phyloP scores from a whole-genome alignment of 2,888 invertebrate genomes.

The Ophion ventricosus region DNA sequence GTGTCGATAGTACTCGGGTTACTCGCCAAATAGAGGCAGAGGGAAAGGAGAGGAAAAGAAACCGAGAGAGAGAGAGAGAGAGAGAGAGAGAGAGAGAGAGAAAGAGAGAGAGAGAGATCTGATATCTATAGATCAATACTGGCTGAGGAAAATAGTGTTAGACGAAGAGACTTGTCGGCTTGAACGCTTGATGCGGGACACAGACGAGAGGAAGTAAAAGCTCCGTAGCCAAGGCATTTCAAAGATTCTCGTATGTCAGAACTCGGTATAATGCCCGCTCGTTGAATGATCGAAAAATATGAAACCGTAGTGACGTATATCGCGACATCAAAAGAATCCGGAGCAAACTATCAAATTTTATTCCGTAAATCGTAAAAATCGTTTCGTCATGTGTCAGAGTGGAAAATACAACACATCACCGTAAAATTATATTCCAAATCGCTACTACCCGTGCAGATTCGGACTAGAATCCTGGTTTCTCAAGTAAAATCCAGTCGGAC shows the following conservation, averaged over 20 bases:
- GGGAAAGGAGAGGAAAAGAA: neutral
- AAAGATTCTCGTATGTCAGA: conserved; percentile 39
- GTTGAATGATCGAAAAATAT: conserved; percentile 38
- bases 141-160: conserved; percentile 15
- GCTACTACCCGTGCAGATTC: too few species aligned
- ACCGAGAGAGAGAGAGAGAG: conserved; percentile 4
- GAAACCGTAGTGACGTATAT: conserved; percentile 46
- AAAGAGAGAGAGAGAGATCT: conserved; percentile 43
- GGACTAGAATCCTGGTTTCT: too few species aligned
- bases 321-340: conserved; percentile 6
- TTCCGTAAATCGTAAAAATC: conserved; percentile 1
- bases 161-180: conserved; percentile 46
- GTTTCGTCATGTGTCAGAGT: neutral
- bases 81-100: conserved; percentile 4
- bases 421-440: too few species aligned
- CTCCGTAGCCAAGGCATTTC: conserved; percentile 24
- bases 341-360: conserved; percentile 17
- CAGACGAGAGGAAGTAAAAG: conserved; percentile 28
- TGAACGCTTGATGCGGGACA: conserved; percentile 41
- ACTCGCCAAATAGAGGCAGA: conserved; percentile 34
- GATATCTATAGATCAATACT: conserved; percentile 25
- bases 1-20: conserved; percentile 64
- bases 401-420: too few species aligned
- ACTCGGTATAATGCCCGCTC: conserved; percentile 17
- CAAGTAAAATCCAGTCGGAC: too few species aligned